Base-by-base conservation (phyloP, 2,113 vertebrate genomes). In the Pitta sordida region DNA sequence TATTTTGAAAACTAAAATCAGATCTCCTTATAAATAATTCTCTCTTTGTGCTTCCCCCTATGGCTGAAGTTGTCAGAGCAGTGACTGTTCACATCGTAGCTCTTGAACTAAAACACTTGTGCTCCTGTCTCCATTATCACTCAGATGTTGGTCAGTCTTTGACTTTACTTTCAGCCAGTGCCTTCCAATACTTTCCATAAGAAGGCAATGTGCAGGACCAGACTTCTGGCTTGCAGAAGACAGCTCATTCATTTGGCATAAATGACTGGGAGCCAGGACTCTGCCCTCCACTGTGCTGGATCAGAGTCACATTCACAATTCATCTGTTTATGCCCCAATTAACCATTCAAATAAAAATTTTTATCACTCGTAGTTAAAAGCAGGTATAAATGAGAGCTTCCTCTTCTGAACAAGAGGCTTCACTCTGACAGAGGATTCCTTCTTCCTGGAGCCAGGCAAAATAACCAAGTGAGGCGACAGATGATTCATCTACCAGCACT, bases 301-400 rank as follows among this genome's bases (percentile, higher is more conserved):
- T 81, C 83, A 75, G 62, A 73, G 19, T 78, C 22, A 56, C 49
- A 30, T 68, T 91, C 80, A 46, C 65, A 89, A 62, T 91, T 92
- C 58, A 75, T 91, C 76, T 91, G 76, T 74, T 93, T 89, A 77
- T 79, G 58, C 32, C 41, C n/a, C 63, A 70, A 93, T 95, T 94
- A 95, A 80, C 78, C 51, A 94, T 91, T 90, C 51, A 93, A 91
- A 94, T 95, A 93, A 93, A 73, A 3, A n/a, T 69, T 90, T 60
- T 95, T 87, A 91, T 89, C 79, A 34, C 89, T 94, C 23, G 46
- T 94, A 91, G 89, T 96, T 96, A 95, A 95, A 96, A 94, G 93
- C 87, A 67, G 48, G 32, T 29, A 37, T 64, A 82, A 92, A 79
- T 87, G 74, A 74, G 58, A 81, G 9, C 74, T 94, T 94, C 91